Base-by-base conservation (phyloP, 1,140 invertebrate species). In the Pomacea maculata region DNA sequence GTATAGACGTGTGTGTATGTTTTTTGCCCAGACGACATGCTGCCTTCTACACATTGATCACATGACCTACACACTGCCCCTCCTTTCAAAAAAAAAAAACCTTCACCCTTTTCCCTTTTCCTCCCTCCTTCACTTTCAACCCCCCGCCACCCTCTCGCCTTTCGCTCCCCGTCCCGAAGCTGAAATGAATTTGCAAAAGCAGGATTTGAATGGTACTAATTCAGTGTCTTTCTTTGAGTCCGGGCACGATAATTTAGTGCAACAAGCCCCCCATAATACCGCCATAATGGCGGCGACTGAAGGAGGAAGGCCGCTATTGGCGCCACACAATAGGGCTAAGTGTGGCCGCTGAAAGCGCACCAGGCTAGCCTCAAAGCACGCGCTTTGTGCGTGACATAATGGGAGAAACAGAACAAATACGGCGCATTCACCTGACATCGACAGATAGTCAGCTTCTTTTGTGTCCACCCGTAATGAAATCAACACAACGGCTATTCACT, bases 331-430 rank as follows among this genome's bases (percentile, higher is more conserved):
- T 79, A 77, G 75, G 64, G 71, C 74, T 82, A 83, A 86, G 85
- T 85, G 83, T 81, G 77, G 71, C 45, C 75, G 70, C 67, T 83
- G 78, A 82, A 85, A 83, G 63, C 75, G 57, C 72, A 82, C 83
- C 94, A 93, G 75, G 85, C 94, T 80, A 29, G 81, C 70, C 70
- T 85, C 79, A 85, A 86, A 83, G 82, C 92, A 25, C 70, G 17
- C 67, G 81, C 82, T 84, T 89, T 89, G 85, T 87, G 29, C 29
- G 79, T 81, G 80, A 83, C 81, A 89, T 90, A 91, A 91, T 91
- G 89, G 89, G 89, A 84, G 84, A 83, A 82, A 85, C 84, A 11
- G 86, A 90, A 86, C 82, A 89, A 83, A 93, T 88, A 88, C 85
- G 72, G 19, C 63, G 84, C 83, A 85, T 88, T 88, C 83, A 88